These are phyloP conservation scores for Lithobates pipiens DNA, from an alignment of 2,797 vertebrate genomes.

Conservation along the genomic window DNA sequence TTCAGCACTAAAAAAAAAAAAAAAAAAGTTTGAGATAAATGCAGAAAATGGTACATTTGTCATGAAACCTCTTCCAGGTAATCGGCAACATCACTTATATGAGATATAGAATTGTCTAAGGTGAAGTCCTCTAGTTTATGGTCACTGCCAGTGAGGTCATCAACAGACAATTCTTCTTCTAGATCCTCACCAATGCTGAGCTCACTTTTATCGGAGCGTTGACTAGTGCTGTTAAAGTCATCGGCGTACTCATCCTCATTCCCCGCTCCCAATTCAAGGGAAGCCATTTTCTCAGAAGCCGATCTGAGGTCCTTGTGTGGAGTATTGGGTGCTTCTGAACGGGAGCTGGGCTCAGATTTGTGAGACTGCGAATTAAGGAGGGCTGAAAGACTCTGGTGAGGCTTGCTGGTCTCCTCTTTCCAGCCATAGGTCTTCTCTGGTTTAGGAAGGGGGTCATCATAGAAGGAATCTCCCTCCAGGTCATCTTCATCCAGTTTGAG, in stretches of 20 bases:
- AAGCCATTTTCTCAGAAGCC: not conserved
- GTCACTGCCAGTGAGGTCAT: constrained; percentile 81
- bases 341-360: constrained; percentile 70
- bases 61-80: constrained; percentile 90
- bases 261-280: constrained; percentile 65
- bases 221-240: constrained; percentile 90
- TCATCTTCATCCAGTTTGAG: constrained; percentile 72
- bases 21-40: not conserved
- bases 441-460: constrained; percentile 92
- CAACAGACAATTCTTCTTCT: constrained; percentile 87
- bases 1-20: constrained; percentile 27
- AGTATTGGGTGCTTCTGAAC: constrained; percentile 70
- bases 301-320: not conserved
- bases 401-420: constrained; percentile 76
- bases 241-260: constrained; percentile 92
- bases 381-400: constrained; percentile 69
- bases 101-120: constrained; percentile 88
- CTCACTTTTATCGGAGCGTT: constrained; percentile 89
- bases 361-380: constrained; percentile 69
- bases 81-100: constrained; percentile 85
- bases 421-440: constrained; percentile 87
- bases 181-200: constrained; percentile 93
- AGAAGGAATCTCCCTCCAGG: constrained; percentile 89
- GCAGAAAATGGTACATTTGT: not conserved
- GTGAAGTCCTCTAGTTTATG: constrained; percentile 91